Conservation (phyloP, 2,888 invertebrate species). For the Dioctria rufipes region DNA sequence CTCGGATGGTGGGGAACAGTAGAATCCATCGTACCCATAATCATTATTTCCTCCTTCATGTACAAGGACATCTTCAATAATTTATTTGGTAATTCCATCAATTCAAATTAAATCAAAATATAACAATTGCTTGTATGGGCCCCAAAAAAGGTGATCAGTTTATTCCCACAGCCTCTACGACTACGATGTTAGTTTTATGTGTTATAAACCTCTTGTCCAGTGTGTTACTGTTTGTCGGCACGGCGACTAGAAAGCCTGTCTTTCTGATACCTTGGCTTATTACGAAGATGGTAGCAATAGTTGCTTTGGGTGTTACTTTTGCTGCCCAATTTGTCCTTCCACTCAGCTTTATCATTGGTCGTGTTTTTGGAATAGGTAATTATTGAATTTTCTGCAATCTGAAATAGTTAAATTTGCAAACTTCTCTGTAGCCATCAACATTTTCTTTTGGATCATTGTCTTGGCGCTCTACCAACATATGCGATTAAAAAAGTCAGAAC, state of each 20-base stretch:
- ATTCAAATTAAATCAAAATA: too few species aligned
- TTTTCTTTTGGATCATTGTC: neutral
- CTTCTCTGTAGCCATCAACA: neutral
- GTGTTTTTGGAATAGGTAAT: neutral
- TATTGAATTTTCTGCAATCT: neutral
- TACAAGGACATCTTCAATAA: neutral
- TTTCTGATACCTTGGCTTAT: slow-evolving; percentile 46
- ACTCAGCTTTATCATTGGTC: neutral
- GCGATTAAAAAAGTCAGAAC: too few species aligned
- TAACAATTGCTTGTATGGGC: neutral
- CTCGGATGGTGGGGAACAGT: slow-evolving; percentile 16
- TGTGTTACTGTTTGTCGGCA: slow-evolving; percentile 12
- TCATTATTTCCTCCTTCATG: neutral
- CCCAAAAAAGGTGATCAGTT: neutral
- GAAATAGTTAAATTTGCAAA: neutral
- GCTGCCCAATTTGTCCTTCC: neutral
- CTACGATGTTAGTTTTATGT: neutral
- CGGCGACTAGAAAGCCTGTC: slow-evolving; percentile 14
- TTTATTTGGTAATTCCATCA: too few species aligned
- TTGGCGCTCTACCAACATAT: slow-evolving; percentile 3
- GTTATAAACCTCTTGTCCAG: neutral
- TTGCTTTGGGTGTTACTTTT: neutral
- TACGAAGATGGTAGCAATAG: slow-evolving; percentile 33
- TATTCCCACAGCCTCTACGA: neutral
- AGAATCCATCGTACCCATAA: neutral